Conservation (phyloP, 2,797 vertebrate genomes). For the Prionace glauca region DNA sequence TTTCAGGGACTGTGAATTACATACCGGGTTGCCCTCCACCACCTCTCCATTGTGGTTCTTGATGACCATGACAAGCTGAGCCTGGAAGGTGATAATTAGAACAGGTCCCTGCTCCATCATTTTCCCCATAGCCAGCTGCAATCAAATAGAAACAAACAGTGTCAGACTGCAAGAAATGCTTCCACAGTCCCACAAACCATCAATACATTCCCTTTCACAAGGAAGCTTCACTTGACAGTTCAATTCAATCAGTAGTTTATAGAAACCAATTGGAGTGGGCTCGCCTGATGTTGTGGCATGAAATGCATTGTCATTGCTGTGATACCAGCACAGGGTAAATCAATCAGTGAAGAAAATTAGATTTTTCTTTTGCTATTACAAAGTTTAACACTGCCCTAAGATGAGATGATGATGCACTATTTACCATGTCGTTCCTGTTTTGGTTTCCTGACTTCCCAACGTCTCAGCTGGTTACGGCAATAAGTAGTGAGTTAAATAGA, state of each 20-base stretch:
- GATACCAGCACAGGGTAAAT: neutral
- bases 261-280: neutral
- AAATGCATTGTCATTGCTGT: neutral
- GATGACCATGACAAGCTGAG: conserved; percentile 85
- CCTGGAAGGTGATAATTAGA: conserved; percentile 91
- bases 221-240: neutral
- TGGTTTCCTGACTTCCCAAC: neutral
- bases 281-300: neutral
- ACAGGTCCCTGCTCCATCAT: conserved; percentile 98
- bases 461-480: neutral
- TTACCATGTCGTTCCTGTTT: neutral
- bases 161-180: neutral
- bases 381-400: neutral
- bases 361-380: conserved; percentile 16
- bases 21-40: conserved; percentile 87
- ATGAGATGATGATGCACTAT: neutral
- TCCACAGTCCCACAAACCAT: neutral
- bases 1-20: conserved; percentile 46
- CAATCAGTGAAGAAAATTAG: neutral
- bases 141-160: neutral
- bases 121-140: conserved; percentile 88
- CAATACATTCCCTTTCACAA: conserved; percentile 1
- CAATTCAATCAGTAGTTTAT: neutral
- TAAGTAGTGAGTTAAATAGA: neutral
- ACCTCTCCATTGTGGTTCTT: conserved; percentile 76